Percentiles rank a stretch among this genome's conserved stretches.
phyloP scores from a whole-genome alignment of 1,140 invertebrate species.

The Zaprionus nigranus region DNA sequence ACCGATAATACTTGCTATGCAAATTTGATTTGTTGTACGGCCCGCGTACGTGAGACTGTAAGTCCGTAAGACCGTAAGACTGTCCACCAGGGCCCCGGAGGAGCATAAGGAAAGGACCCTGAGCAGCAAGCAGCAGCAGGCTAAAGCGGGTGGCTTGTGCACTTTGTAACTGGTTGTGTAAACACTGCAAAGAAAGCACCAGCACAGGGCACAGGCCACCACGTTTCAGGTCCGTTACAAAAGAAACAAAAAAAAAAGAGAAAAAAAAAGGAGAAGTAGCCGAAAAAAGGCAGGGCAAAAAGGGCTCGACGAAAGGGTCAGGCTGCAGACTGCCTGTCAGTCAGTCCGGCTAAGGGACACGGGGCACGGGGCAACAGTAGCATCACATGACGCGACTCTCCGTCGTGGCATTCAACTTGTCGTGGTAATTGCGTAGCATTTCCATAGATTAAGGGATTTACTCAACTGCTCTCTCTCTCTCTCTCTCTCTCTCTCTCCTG shows the following conservation, averaged over 20 bases:
- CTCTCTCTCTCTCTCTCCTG: slow-evolving; percentile 16
- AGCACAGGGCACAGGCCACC: slow-evolving; percentile 2
- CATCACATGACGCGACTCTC: slow-evolving; percentile 58
- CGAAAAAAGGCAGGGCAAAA: slow-evolving; percentile 19
- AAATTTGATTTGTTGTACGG: slow-evolving; percentile 77
- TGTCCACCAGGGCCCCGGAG: slow-evolving; percentile 26
- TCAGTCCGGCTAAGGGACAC: slow-evolving; percentile 5
- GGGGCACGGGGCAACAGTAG: slow-evolving; percentile 2
- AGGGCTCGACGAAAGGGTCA: slow-evolving; percentile 65
- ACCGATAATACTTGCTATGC: slow-evolving; percentile 79
- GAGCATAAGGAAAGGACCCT: slow-evolving; percentile 19
- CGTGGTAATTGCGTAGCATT: slow-evolving; percentile 84
- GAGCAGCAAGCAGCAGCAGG: background rate
- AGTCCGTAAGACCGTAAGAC: too few species aligned
- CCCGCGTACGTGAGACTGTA: slow-evolving; percentile 64
- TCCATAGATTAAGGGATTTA: slow-evolving; percentile 84
- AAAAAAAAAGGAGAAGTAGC: background rate
- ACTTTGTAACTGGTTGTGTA: slow-evolving; percentile 83
- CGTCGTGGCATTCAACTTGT: slow-evolving; percentile 64
- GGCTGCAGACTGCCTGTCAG: slow-evolving; percentile 8
- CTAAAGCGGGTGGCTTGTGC: slow-evolving; percentile 67
- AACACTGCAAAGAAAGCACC: slow-evolving; percentile 65
- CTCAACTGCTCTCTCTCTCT: slow-evolving; percentile 32
- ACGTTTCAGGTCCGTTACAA: slow-evolving; percentile 36
- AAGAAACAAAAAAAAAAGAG: slow-evolving; percentile 8